phyloP scores from a whole-genome alignment of 1,140 invertebrate species.

The Caligus rogercresseyi region DNA sequence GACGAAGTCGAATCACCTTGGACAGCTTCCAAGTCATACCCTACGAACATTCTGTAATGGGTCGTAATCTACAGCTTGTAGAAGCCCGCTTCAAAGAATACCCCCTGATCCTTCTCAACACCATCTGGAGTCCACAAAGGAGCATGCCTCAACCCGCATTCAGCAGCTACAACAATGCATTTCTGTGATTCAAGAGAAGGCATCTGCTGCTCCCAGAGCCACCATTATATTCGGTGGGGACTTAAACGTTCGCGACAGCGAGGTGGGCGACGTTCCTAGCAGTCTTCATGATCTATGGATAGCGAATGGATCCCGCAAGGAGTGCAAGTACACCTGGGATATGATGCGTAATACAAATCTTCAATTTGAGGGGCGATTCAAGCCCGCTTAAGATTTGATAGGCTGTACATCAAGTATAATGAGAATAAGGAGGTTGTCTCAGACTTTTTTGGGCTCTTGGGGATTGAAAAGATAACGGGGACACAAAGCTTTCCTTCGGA shows the following conservation, averaged over 20 bases:
- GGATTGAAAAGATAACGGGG: slow-evolving; percentile 35
- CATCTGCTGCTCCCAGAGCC: neutral
- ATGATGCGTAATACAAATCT: slow-evolving; percentile 26
- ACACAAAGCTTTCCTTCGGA: slow-evolving; percentile 40
- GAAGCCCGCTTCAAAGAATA: slow-evolving; percentile 34
- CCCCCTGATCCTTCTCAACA: slow-evolving; percentile 35
- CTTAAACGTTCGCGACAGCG: slow-evolving; percentile 14
- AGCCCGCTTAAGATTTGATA: slow-evolving; percentile 39
- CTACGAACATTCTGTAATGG: slow-evolving; percentile 34
- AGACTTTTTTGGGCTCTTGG: slow-evolving; percentile 39
- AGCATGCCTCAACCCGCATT: slow-evolving; percentile 1
- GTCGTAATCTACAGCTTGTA: slow-evolving; percentile 34
- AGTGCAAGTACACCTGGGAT: slow-evolving; percentile 42
- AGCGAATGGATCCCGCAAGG: slow-evolving; percentile 34
- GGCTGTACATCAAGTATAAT: slow-evolving; percentile 34
- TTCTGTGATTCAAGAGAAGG: neutral
- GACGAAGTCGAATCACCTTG: slow-evolving; percentile 30
- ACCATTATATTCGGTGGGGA: slow-evolving; percentile 20
- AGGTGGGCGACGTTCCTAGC: slow-evolving; percentile 32
- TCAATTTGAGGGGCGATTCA: slow-evolving; percentile 28
- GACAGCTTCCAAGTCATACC: slow-evolving; percentile 30
- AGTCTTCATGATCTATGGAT: slow-evolving; percentile 38
- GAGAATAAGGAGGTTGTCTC: slow-evolving; percentile 25
- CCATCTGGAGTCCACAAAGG: slow-evolving; percentile 41
- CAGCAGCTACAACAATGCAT: slow-evolving; percentile 7